Conservation (phyloP, 1,140 invertebrate genomes). For the Zaprionus lachaisei region DNA sequence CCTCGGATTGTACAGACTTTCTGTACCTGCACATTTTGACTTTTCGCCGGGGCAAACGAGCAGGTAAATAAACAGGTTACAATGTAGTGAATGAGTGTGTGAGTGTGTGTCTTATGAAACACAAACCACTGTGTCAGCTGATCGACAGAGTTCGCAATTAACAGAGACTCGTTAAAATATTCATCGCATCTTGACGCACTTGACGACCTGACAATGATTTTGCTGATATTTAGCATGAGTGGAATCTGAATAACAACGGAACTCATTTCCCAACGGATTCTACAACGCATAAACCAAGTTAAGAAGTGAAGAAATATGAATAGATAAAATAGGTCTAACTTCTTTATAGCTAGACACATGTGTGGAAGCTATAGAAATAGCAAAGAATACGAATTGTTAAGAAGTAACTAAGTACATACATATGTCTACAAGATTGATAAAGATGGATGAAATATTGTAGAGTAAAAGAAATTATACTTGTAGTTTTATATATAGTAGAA, state of each 20-base stretch:
- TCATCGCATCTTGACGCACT: not conserved
- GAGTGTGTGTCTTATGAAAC: constrained; percentile 2
- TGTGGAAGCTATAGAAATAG: too few species aligned
- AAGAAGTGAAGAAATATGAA: too few species aligned
- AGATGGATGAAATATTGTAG: too few species aligned
- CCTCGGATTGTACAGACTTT: constrained; percentile 40
- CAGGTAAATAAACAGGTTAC: constrained; percentile 45
- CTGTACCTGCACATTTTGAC: constrained; percentile 22
- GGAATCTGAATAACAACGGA: not conserved
- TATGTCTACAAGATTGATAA: too few species aligned
- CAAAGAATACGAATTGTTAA: too few species aligned
- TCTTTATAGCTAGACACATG: too few species aligned
- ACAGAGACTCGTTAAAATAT: constrained; percentile 5
- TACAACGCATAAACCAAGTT: too few species aligned
- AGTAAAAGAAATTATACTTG: too few species aligned
- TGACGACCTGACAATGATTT: not conserved
- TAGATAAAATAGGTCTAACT: too few species aligned
- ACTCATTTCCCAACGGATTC: not conserved
- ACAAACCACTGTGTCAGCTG: not conserved
- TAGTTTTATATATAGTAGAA: too few species aligned
- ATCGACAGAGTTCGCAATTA: constrained; percentile 6
- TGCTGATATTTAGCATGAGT: not conserved
- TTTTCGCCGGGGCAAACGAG: constrained; percentile 20
- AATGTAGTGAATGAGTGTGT: not conserved
- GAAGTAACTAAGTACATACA: too few species aligned